A percentile compares a stretch with the other conserved stretches of the same genome.
Conservation (phyloP, 2,113 vertebrate species). For the Excalfactoria chinensis region DNA sequence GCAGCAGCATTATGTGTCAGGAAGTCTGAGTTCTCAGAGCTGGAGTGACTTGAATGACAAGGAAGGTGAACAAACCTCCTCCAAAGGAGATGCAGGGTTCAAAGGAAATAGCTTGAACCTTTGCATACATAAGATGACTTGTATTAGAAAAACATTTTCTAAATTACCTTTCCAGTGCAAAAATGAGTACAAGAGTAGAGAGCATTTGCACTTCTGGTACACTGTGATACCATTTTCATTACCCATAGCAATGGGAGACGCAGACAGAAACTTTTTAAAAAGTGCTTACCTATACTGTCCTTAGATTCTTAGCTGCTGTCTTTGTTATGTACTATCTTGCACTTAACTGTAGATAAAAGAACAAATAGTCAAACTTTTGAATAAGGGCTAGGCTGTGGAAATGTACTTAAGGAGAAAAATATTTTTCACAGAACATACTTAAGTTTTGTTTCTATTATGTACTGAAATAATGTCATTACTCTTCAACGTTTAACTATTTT, state of each 20-base stretch:
- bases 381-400: background rate
- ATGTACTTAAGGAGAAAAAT: background rate
- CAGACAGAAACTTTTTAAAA: background rate
- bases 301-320: background rate
- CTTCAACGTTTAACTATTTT: background rate
- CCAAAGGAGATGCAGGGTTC: background rate
- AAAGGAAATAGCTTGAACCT: background rate
- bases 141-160: background rate
- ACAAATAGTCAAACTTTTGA: background rate
- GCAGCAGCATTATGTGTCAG: background rate
- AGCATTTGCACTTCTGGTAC: background rate
- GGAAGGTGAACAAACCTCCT: background rate
- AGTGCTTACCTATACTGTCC: background rate
- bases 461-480: background rate
- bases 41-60: background rate
- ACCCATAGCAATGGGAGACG: background rate
- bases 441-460: background rate
- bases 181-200: background rate
- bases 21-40: background rate
- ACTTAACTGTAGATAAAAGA: background rate
- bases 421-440: background rate
- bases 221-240: background rate
- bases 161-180: background rate
- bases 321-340: background rate
- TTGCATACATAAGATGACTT: background rate